A percentile compares a stretch with the other conserved stretches of the same genome.
These are phyloP conservation scores for Aleiodes testaceus DNA, from an alignment of 2,888 invertebrate genomes.

Conservation along the genomic window DNA sequence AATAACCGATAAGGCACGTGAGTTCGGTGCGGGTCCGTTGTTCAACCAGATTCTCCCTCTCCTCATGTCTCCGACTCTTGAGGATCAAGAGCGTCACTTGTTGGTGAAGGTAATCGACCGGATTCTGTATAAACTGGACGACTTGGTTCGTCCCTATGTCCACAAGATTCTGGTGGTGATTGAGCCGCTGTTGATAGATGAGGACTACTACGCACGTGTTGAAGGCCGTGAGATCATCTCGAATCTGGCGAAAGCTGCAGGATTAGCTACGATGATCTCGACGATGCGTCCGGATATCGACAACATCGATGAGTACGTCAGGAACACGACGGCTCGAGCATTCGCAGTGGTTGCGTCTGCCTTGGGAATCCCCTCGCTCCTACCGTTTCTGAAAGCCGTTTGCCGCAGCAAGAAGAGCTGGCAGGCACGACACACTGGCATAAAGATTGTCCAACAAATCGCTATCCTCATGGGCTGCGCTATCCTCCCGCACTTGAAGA, in stretches of 20 bases:
- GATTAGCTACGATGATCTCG: conserved; percentile 99
- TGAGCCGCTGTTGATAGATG: conserved; percentile 98
- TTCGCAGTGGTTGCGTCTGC: conserved; percentile 99
- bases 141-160: conserved; percentile 98
- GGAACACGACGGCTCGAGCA: conserved; percentile 99
- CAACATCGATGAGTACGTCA: conserved; percentile 99
- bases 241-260: conserved; percentile 99
- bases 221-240: conserved; percentile 99
- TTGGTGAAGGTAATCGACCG: conserved; percentile 99
- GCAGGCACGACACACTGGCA: conserved; percentile 98
- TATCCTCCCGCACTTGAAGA: conserved; percentile 97
- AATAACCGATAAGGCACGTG: conserved; percentile 98
- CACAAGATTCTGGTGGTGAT: conserved; percentile 99
- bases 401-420: conserved; percentile 99
- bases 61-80: conserved; percentile 99
- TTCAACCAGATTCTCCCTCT: conserved; percentile 99
- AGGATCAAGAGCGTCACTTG: conserved; percentile 99
- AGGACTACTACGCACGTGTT: conserved; percentile 99
- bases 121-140: conserved; percentile 98
- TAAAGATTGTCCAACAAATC: conserved; percentile 99
- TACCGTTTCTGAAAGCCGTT: conserved; percentile 99
- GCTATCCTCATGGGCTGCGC: conserved; percentile 99
- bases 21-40: conserved; percentile 98
- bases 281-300: conserved; percentile 99
- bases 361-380: conserved; percentile 95